Evolutionary conservation across 2,888 invertebrate species (phyloP).

Genomic region (Flexamia atlantica): DNA sequence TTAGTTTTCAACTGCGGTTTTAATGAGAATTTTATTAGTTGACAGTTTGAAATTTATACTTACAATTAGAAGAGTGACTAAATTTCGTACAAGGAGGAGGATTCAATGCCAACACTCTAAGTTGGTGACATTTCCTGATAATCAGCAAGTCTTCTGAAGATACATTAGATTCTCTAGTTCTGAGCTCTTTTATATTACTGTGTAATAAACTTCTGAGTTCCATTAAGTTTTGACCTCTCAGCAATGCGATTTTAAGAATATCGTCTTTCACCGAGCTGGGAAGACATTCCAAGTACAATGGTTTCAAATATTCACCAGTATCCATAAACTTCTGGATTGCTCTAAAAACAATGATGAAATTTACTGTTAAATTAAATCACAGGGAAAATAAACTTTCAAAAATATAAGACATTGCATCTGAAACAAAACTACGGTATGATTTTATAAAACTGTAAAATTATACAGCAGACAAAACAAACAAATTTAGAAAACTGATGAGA

Average conservation of each 20-base stretch:
- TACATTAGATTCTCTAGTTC: background rate
- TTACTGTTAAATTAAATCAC: too few species aligned
- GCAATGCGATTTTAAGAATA: background rate
- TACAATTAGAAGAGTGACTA: background rate
- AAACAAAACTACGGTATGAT: too few species aligned
- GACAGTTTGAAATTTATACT: background rate
- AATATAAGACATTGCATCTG: too few species aligned
- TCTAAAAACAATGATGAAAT: background rate
- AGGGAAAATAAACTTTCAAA: too few species aligned
- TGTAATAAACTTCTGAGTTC: background rate
- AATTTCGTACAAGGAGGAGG: background rate
- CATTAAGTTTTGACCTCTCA: background rate
- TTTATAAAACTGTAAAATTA: too few species aligned
- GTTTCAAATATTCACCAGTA: background rate
- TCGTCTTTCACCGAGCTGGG: constrained; percentile 15
- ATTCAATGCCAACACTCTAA: constrained; percentile 32
- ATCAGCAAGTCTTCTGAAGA: background rate
- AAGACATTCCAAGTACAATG: background rate
- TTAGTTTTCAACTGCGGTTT: too few species aligned
- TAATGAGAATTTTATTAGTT: too few species aligned
- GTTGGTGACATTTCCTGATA: background rate
- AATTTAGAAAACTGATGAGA: too few species aligned
- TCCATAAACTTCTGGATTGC: background rate
- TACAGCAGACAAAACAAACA: too few species aligned
- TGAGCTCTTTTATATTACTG: background rate